Evolutionary conservation across 2,113 vertebrate species (phyloP).

Genomic region (Scolopax mira): DNA sequence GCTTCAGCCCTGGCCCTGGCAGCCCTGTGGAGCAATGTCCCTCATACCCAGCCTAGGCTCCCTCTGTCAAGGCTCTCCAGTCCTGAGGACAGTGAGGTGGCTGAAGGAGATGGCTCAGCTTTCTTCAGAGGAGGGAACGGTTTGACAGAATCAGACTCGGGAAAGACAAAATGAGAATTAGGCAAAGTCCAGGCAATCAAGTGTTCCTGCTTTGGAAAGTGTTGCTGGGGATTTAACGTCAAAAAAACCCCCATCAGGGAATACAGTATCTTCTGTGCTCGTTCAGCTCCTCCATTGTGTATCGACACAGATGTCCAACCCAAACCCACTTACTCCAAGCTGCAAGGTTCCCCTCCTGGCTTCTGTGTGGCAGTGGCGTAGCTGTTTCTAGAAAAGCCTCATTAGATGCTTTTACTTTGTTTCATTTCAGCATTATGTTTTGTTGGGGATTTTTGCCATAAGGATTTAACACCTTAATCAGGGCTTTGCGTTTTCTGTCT

Average conservation of each 20-base stretch:
- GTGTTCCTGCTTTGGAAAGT: background rate
- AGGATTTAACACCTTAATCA: constrained; percentile 18
- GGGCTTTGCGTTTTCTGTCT: background rate
- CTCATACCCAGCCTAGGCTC: background rate
- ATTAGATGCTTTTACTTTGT: background rate
- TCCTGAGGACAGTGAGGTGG: background rate
- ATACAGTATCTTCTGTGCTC: background rate
- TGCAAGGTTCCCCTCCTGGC: background rate
- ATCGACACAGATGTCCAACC: background rate
- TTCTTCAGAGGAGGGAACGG: background rate
- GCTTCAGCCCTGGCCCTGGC: background rate
- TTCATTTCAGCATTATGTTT: background rate
- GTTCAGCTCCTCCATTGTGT: background rate
- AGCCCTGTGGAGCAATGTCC: background rate
- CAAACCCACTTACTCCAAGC: background rate
- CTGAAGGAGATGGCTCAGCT: background rate
- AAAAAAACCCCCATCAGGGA: background rate
- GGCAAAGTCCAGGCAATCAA: background rate
- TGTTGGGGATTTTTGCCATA: background rate
- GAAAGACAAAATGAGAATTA: background rate
- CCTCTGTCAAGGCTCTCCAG: background rate
- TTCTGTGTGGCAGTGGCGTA: background rate
- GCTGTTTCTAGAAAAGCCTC: background rate
- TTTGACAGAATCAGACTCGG: background rate
- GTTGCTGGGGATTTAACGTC: background rate